Evolutionary conservation across 2,113 vertebrate genomes (phyloP).

Genomic region (Hypomesus transpacificus): DNA sequence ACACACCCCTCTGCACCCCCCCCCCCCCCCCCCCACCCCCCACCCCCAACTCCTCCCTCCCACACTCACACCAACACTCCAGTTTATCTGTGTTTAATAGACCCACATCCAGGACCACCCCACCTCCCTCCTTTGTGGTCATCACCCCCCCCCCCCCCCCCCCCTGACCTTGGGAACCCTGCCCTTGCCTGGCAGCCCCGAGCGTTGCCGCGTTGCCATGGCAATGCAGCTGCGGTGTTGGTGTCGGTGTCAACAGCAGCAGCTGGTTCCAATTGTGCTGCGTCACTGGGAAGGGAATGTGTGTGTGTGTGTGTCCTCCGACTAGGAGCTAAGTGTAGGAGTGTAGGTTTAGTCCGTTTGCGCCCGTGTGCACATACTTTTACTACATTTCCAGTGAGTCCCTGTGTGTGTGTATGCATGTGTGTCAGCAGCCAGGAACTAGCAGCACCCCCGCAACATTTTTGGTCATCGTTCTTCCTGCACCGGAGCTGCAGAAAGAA

Average conservation of each 20-base stretch:
- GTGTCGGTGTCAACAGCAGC: slow-evolving; percentile 59
- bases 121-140: slow-evolving; percentile 21
- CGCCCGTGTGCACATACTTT: slow-evolving; percentile 2
- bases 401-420: not conserved
- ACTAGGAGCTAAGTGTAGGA: slow-evolving; percentile 14
- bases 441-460: not conserved
- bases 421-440: not conserved
- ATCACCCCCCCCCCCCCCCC: slow-evolving; percentile 18
- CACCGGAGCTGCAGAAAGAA: slow-evolving; percentile 2
- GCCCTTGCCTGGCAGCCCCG: slow-evolving; percentile 23
- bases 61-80: not conserved
- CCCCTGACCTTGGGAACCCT: slow-evolving; percentile 33
- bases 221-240: slow-evolving; percentile 49
- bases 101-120: not conserved
- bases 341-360: slow-evolving; percentile 1
- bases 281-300: slow-evolving; percentile 23
- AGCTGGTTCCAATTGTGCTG: slow-evolving; percentile 65
- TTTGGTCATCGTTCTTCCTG: slow-evolving; percentile 7
- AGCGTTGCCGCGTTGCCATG: slow-evolving; percentile 51
- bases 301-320: not conserved
- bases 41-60: not conserved
- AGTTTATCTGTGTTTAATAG: not conserved
- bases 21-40: too few relatives aligned
- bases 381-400: not conserved
- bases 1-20: too few relatives aligned